Evolutionary conservation across 1,140 invertebrate species (phyloP), one percentile per base, ranked within the genome.

Genomic region (Tetraneura akinire): DNA sequence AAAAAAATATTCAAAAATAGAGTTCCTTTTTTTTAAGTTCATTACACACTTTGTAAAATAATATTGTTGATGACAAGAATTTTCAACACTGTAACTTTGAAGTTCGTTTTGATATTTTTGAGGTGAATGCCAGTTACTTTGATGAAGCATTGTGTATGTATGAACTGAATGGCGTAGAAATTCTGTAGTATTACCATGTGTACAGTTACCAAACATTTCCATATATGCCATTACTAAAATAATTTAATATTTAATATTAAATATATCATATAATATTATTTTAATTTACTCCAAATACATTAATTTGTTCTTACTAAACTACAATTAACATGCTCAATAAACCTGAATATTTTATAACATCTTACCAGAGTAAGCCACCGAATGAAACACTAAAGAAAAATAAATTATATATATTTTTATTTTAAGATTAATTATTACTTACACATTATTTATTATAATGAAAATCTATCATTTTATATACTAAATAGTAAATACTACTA

Each of bases 331-430:
- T 80, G 68, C 68, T 62, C 53, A 57, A 81, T 42, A 45, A 47
- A 47, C 45, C 66, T 49, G 32, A 55, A 21, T 21, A 62, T 80
- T 70, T 81, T n/a, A 70, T 18, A 68, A 83, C 78, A 84, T 84
- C 92, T 94, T 93, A 94, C 93, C 93, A 88, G 92, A 94, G 89
- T 94, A 94, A 88, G 93, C 93, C 91, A 94, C 92, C 88, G 92
- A 94, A 91, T 94, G 93, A 92, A 94, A 94, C 92, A 94, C 93
- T 94, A 90, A 81, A 82, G 80, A 64, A 66, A 81, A 78, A 81
- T 70, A 82, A 80, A 66, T 74, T 74, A 37, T 37, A 37, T 37
- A 37, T 11, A 45, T 21, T 45, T 16, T 42, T 10, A 68, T 32
- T 14, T 45, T 10, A 14, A 68, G 23, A 0, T 45, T 45, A 68